Conservation (phyloP, 2,113 vertebrate species). For the Thoracochromis brauschi region DNA sequence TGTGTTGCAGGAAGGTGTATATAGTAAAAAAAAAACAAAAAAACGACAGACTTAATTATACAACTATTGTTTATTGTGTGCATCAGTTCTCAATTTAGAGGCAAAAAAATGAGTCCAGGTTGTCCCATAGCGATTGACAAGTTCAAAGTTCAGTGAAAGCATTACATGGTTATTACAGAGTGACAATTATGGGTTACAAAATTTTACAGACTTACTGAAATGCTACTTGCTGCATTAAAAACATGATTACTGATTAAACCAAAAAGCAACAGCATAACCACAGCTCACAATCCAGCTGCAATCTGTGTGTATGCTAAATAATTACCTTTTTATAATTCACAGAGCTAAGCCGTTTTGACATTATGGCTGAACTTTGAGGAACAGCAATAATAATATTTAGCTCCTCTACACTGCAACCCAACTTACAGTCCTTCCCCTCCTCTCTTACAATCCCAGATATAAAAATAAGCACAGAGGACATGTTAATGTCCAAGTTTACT, state of each 20-base stretch:
- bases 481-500: neutral
- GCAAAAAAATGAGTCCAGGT: neutral
- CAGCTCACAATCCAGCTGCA: neutral
- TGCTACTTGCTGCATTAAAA: neutral
- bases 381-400: neutral
- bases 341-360: neutral
- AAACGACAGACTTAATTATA: neutral
- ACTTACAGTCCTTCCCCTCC: neutral
- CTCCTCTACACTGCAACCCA: neutral
- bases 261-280: neutral
- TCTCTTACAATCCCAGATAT: neutral
- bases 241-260: neutral
- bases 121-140: neutral
- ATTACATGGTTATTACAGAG: neutral
- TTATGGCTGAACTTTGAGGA: neutral
- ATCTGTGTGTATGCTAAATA: neutral
- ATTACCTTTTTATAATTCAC: neutral
- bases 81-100: neutral
- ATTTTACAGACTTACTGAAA: neutral
- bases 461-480: neutral
- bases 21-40: neutral
- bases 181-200: neutral
- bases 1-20: neutral
- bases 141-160: neutral
- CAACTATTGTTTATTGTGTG: neutral